Evolutionary conservation across 2,113 vertebrate species (phyloP), one percentile per base, ranked within the genome.

Genomic region (Serilophus lunatus): DNA sequence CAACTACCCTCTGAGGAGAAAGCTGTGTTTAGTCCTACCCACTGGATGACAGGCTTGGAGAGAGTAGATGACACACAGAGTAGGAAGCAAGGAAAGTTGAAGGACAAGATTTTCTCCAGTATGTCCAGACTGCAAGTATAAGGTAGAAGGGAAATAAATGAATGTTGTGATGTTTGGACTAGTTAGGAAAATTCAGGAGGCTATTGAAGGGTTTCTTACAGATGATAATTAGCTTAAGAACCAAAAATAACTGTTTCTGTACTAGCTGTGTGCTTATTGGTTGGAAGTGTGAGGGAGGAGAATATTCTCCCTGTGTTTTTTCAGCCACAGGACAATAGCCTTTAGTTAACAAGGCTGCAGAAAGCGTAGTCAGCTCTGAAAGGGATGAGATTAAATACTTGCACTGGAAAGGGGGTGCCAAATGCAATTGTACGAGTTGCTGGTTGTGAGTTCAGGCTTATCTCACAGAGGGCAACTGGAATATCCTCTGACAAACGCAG

Each of bases 1-100:
- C 13, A 12, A 0, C 7, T 45, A 2, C 47, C 17, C 28, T 81
- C n/a, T 0, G 0, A 82, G 69, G 70, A 78, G 51, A 70, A 69
- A 65, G 28, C 4, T 42, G 25, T 63, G 42, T 80, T 80, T 42
- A n/a, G 19, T 68, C 44, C 23, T 35, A 12, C 54, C 18, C 10
- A 3, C 38, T 70, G 54, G 35, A 10, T 78, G 29, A 56, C 36
- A 92, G 64, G 36, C 29, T 6, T 40, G 68, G 69, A 47, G 19
- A 35, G 23, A 74, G 14, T 12, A 65, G 31, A 18, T 60, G 17
- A n/a, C 17, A 60, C 18, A 29, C 35, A 31, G 19, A 60, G 60
- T n/a, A 88, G 42, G 59, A 77, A 64, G 63, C 38, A 76, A 79
- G 29, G 26, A 18, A 63, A 49, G 31, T 10, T 79, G 31, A 65